These are phyloP conservation scores for Syrrhaptes paradoxus DNA, from an alignment of 2,113 vertebrate genomes.

Conservation along the genomic window DNA sequence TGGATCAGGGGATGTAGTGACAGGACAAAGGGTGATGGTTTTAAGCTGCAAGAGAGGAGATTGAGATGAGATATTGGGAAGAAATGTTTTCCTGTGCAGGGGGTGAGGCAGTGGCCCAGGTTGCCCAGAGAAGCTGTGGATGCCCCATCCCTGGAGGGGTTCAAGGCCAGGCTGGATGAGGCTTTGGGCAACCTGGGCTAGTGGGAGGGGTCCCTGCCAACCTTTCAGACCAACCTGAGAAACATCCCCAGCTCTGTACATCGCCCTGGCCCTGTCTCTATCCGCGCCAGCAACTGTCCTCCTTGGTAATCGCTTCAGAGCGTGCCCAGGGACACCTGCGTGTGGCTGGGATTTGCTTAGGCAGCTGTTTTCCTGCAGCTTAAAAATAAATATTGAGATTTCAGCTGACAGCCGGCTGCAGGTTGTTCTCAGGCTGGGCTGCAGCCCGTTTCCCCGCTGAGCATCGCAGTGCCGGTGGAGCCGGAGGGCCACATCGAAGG, in stretches of 20 bases:
- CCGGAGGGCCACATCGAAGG: rapidly evolving
- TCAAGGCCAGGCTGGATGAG: too few species aligned
- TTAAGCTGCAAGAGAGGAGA: too few species aligned
- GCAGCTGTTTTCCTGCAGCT: background rate
- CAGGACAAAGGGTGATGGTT: too few species aligned
- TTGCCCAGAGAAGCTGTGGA: too few species aligned
- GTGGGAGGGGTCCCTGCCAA: too few species aligned
- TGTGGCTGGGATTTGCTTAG: background rate
- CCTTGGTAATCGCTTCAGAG: background rate
- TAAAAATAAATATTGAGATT: background rate
- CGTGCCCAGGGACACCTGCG: background rate
- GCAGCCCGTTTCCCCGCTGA: rapidly evolving
- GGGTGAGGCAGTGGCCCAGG: too few species aligned
- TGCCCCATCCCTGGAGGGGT: too few species aligned
- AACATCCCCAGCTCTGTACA: rapidly evolving
- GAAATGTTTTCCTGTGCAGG: too few species aligned
- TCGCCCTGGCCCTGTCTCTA: rapidly evolving
- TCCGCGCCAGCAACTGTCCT: background rate
- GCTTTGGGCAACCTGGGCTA: too few species aligned
- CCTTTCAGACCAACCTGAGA: background rate
- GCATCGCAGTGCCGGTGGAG: rapidly evolving
- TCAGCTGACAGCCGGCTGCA: background rate
- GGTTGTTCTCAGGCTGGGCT: background rate
- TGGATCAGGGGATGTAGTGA: too few species aligned
- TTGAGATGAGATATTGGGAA: too few species aligned